These are phyloP conservation scores for Hydrocynus forskahlii DNA, from an alignment of 2,797 vertebrate genomes.

Conservation along the genomic window DNA sequence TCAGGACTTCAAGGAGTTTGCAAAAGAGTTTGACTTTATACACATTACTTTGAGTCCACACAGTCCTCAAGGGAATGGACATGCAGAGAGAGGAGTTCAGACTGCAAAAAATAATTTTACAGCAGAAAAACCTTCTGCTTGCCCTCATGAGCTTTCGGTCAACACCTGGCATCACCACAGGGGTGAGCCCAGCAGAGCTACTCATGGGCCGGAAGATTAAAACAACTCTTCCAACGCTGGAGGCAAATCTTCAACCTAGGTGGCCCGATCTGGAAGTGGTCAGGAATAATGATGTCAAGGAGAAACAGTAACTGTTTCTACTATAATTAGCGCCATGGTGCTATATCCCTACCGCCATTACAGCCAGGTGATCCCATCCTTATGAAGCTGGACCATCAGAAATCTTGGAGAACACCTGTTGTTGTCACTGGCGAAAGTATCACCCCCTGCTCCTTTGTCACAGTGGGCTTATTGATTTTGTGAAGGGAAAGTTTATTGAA, in stretches of 20 bases:
- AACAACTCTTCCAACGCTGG: constrained; percentile 19
- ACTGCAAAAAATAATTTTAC: constrained; percentile 19
- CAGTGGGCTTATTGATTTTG: too few relatives aligned
- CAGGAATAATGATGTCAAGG: not conserved
- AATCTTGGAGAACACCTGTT: not conserved
- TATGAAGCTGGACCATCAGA: constrained; percentile 6
- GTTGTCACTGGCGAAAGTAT: not conserved
- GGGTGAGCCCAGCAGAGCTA: constrained; percentile 28
- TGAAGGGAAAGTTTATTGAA: too few relatives aligned
- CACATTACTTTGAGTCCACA: constrained; percentile 25
- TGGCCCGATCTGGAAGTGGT: constrained; percentile 5
- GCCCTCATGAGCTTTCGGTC: constrained; percentile 30
- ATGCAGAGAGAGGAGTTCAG: constrained; percentile 25
- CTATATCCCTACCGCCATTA: not conserved
- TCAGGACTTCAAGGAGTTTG: constrained; percentile 18
- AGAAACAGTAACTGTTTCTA: constrained; percentile 27
- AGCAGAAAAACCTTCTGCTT: constrained; percentile 12
- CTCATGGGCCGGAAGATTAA: constrained; percentile 37
- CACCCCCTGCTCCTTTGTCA: not conserved
- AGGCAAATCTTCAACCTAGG: constrained; percentile 13
- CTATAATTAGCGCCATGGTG: constrained; percentile 6
- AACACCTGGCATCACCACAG: not conserved
- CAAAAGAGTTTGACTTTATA: constrained; percentile 3
- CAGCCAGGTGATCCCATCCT: not conserved
- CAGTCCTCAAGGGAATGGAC: constrained; percentile 7